Conservation (phyloP, 2,888 invertebrate genomes). For the Drosophila mimica region DNA sequence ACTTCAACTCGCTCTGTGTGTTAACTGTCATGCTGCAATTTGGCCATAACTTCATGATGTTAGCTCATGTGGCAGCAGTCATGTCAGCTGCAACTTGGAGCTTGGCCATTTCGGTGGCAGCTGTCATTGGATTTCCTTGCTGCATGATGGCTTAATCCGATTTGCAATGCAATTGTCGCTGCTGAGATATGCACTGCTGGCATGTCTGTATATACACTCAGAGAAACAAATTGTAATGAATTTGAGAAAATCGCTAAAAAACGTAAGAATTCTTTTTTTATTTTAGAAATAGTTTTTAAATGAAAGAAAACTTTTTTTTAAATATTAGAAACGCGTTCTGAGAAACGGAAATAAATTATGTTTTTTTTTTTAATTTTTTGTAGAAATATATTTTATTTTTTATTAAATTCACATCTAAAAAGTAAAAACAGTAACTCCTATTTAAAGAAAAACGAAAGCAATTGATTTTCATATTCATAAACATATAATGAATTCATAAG, state of each 20-base stretch:
- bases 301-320: background rate
- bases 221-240: background rate
- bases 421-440: no score
- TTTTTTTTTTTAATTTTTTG: no score
- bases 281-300: background rate
- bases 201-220: background rate
- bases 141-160: constrained; percentile 71
- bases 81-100: constrained; percentile 3
- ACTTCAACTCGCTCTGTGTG: background rate
- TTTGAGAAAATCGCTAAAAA: fast-evolving
- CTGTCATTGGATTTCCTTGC: constrained; percentile 61
- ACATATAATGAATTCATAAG: no score
- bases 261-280: fast-evolving
- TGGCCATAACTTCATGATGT: background rate
- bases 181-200: constrained; percentile 47
- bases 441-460: no score
- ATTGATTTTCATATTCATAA: no score
- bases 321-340: background rate
- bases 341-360: no score
- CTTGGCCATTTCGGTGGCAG: constrained; percentile 37
- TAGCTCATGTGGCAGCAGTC: constrained; percentile 28
- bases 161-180: constrained; percentile 76
- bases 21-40: background rate
- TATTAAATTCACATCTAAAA: no score
- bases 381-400: no score